phyloP scores from a whole-genome alignment of 1,140 invertebrate species.

The Aphaenogaster floridana region DNA sequence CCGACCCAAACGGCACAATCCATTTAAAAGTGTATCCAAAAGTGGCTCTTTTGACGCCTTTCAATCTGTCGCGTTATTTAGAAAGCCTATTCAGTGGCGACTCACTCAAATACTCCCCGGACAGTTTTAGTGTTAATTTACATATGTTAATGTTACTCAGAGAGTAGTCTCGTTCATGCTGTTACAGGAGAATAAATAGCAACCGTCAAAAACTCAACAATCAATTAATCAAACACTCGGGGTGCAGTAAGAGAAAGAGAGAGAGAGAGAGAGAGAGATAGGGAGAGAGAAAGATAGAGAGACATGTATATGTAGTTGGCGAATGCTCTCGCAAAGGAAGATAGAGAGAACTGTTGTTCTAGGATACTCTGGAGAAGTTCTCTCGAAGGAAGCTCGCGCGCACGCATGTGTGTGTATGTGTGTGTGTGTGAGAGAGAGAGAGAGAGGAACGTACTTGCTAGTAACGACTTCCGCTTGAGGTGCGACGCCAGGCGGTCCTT shows the following conservation, averaged over 20 bases:
- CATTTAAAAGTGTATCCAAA: background rate
- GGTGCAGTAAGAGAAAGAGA: constrained; percentile 77
- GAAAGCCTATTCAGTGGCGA: background rate
- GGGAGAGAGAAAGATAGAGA: background rate
- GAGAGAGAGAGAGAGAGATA: constrained; percentile 10
- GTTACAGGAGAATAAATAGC: constrained; percentile 81
- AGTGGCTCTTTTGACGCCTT: background rate
- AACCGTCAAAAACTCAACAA: constrained; percentile 80
- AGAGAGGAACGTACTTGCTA: constrained; percentile 91
- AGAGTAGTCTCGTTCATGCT: constrained; percentile 79
- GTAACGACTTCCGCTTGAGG: constrained; percentile 92
- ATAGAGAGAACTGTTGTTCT: constrained; percentile 38
- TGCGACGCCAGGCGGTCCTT: constrained; percentile 92
- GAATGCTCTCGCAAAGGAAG: constrained; percentile 68
- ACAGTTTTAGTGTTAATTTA: constrained; percentile 35
- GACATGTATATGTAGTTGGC: constrained; percentile 32
- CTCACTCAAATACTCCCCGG: background rate
- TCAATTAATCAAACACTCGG: constrained; percentile 81
- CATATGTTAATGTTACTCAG: constrained; percentile 72
- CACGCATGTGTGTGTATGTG: background rate
- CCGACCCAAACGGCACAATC: background rate
- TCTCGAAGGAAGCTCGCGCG: constrained; percentile 25
- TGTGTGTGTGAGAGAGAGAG: constrained; percentile 35
- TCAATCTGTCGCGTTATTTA: background rate
- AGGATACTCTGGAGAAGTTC: constrained; percentile 7